phyloP scores from a whole-genome alignment of 2,113 vertebrate species.

The Prochilodus magdalenae region DNA sequence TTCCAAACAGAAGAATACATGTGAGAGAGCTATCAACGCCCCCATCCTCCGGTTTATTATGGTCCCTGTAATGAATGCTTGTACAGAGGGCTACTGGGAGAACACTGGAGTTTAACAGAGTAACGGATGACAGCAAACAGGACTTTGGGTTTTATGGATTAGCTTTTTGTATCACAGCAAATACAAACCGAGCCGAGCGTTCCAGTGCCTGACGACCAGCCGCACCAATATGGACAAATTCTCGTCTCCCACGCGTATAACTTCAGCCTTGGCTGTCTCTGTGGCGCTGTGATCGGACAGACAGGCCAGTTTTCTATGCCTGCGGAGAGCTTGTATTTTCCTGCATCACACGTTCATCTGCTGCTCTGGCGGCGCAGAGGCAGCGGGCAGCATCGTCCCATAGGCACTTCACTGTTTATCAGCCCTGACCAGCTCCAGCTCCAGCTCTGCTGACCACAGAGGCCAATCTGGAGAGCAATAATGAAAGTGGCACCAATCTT shows the following conservation, averaged over 20 bases:
- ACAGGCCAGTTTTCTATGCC: neutral
- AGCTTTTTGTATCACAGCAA: neutral
- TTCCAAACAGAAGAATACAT: neutral
- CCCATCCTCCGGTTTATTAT: neutral
- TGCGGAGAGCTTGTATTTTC: neutral
- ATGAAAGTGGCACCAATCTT: neutral
- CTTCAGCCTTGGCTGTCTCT: neutral
- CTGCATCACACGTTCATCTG: neutral
- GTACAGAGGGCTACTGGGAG: neutral
- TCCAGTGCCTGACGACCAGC: neutral
- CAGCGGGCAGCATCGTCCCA: neutral
- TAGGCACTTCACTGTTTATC: neutral
- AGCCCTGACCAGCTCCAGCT: constrained; percentile 10
- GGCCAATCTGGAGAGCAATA: constrained; percentile 13
- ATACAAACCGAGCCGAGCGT: neutral
- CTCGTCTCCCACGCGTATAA: neutral
- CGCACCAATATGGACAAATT: neutral
- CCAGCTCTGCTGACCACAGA: constrained; percentile 23
- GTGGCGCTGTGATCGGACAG: neutral
- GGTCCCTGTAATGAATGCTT: neutral
- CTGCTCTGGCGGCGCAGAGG: neutral
- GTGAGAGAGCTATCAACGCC: neutral
- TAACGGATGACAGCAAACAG: neutral
- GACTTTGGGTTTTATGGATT: neutral
- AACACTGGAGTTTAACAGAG: constrained; percentile 1